Conservation (phyloP, 2,888 invertebrate species). For the Odontothrips loti region DNA sequence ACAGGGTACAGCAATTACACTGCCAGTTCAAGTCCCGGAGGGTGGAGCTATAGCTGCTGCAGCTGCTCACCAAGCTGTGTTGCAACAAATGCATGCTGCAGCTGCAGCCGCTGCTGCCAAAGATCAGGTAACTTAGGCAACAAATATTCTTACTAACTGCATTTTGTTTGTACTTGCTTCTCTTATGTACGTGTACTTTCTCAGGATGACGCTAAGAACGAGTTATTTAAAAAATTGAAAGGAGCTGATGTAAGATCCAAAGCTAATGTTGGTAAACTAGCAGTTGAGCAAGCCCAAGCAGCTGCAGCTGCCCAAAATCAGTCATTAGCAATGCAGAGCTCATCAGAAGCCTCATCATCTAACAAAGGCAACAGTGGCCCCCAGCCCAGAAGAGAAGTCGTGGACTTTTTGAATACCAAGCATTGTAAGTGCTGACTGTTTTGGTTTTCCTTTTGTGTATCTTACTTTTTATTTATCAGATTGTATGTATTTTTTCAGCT, state of each 20-base stretch:
- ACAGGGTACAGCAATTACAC: not conserved
- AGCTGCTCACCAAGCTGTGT: slow-evolving; percentile 54
- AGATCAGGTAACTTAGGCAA: not conserved
- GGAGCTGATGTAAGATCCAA: not conserved
- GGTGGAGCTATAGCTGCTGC: slow-evolving; percentile 74
- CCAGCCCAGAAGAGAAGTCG: not conserved
- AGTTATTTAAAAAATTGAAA: not conserved
- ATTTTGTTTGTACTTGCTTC: not conserved
- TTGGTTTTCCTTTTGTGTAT: too few species aligned
- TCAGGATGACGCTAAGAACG: not conserved
- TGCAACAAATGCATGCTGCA: not conserved
- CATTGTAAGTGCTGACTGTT: not conserved
- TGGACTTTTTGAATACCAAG: not conserved
- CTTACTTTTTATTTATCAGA: not conserved
- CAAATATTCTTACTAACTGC: not conserved
- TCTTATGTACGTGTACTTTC: not conserved
- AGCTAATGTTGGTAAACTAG: slow-evolving; percentile 3
- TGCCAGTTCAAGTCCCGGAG: not conserved
- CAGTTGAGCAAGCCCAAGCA: not conserved
- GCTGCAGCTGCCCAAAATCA: slow-evolving; percentile 1
- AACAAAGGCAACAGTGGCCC: not conserved
- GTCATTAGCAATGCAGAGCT: not conserved
- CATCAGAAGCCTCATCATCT: not conserved
- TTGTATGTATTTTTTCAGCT: slow-evolving; percentile 45
- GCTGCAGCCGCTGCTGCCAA: not conserved